These are phyloP conservation scores for Archaeoteleia sp. DNA, from an alignment of 2,888 invertebrate genomes.

Conservation along the genomic window DNA sequence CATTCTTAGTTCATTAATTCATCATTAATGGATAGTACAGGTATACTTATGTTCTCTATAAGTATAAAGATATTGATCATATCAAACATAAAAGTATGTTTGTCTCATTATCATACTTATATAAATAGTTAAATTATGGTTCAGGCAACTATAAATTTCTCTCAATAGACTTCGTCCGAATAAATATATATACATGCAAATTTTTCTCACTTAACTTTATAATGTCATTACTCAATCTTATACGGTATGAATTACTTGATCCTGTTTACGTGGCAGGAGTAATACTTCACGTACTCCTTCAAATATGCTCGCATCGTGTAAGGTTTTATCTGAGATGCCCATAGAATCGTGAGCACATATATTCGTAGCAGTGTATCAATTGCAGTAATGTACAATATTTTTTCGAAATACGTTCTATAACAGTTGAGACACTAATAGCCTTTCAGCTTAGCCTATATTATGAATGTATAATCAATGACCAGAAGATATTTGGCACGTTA, in stretches of 20 bases:
- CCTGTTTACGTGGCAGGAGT: conserved; percentile 39
- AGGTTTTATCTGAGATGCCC: conserved; percentile 31
- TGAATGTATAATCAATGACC: conserved; percentile 43
- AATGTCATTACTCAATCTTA: conserved; percentile 36
- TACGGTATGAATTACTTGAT: conserved; percentile 37
- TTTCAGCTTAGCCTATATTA: conserved; percentile 30
- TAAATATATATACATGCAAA: too few relatives aligned
- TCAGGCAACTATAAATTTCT: too few relatives aligned
- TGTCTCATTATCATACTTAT: too few relatives aligned
- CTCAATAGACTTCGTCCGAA: too few relatives aligned
- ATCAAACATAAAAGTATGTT: too few relatives aligned
- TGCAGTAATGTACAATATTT: background rate
- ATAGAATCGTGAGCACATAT: too few relatives aligned
- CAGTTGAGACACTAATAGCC: conserved; percentile 32
- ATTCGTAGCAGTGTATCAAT: too few relatives aligned
- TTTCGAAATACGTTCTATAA: conserved; percentile 8
- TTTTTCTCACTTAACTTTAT: conserved; percentile 11
- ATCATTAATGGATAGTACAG: too few relatives aligned
- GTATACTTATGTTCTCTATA: too few relatives aligned
- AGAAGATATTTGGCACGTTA: conserved; percentile 48
- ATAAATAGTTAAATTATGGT: too few relatives aligned
- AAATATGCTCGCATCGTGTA: conserved; percentile 22
- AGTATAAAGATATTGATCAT: too few relatives aligned
- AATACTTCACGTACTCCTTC: conserved; percentile 47
- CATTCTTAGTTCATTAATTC: too few relatives aligned